Conservation (phyloP, 2,113 vertebrate species). For the Cheilinus undulatus region DNA sequence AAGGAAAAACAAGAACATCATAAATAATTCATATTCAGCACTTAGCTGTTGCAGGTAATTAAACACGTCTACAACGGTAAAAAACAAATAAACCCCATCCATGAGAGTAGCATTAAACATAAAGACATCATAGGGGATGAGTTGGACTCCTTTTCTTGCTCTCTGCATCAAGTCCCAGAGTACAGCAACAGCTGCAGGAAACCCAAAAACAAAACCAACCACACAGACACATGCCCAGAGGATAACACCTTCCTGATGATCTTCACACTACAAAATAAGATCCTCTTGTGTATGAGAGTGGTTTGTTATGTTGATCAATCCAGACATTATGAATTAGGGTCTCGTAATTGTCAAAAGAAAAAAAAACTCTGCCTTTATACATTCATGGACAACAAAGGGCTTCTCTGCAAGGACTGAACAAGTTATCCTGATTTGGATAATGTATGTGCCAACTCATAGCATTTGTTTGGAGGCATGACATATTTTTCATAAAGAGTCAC, state of each 20-base stretch:
- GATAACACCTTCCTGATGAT: not conserved
- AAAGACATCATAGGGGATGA: constrained; percentile 20
- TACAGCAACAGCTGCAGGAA: constrained; percentile 15
- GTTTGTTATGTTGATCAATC: not conserved
- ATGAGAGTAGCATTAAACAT: constrained; percentile 25
- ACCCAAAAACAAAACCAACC: constrained; percentile 1
- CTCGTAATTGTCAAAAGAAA: not conserved
- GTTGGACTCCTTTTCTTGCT: constrained; percentile 12
- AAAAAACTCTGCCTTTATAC: not conserved
- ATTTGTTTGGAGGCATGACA: no score
- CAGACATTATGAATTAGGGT: not conserved
- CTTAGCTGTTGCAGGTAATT: accelerated
- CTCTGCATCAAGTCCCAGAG: constrained; percentile 26
- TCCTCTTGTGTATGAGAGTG: not conserved
- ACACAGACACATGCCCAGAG: not conserved
- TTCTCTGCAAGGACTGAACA: not conserved
- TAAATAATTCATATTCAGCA: accelerated
- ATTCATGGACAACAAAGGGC: not conserved
- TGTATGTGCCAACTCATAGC: no score
- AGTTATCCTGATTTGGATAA: no score
- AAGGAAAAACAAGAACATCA: not conserved
- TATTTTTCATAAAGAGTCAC: no score
- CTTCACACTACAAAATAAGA: accelerated
- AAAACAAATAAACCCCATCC: not conserved
- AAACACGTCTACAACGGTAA: not conserved